phyloP scores from a whole-genome alignment of 2,888 invertebrate species.

The Bombylius major region DNA sequence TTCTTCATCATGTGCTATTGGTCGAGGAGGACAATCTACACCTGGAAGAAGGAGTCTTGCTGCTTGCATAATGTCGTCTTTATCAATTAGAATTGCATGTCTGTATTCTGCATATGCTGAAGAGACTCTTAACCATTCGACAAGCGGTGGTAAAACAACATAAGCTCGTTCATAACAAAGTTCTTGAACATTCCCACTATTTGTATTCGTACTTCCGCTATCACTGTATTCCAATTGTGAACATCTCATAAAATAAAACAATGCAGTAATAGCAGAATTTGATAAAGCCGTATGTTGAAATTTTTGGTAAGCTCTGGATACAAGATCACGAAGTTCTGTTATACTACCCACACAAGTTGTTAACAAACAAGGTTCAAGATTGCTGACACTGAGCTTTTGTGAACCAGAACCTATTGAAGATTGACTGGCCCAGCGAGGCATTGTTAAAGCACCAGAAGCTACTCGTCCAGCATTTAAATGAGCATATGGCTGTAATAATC shows the following conservation, averaged over 20 bases:
- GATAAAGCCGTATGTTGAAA: constrained; percentile 39
- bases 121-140: constrained; percentile 81
- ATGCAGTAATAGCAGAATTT: constrained; percentile 58
- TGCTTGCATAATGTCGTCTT: constrained; percentile 80
- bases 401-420: constrained; percentile 48
- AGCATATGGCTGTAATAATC: constrained; percentile 77
- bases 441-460: constrained; percentile 71
- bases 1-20: constrained; percentile 48
- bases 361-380: constrained; percentile 56
- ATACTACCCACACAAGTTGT: constrained; percentile 83
- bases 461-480: constrained; percentile 80
- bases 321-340: constrained; percentile 62
- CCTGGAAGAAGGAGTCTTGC: constrained; percentile 74
- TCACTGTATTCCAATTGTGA: constrained; percentile 67
- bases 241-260: constrained; percentile 88
- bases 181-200: constrained; percentile 43
- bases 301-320: constrained; percentile 46
- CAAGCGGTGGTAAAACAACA: constrained; percentile 74
- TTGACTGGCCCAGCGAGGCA: constrained; percentile 71
- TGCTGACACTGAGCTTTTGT: constrained; percentile 28
- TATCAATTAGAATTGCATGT: constrained; percentile 62
- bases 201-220: constrained; percentile 32
- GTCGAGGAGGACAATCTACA: constrained; percentile 75
- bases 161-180: constrained; percentile 79
- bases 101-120: constrained; percentile 73